Evolutionary conservation across 2,888 invertebrate species (phyloP), one percentile per base, ranked within the genome.

Genomic region (Parapristionchus giblindavisi): DNA sequence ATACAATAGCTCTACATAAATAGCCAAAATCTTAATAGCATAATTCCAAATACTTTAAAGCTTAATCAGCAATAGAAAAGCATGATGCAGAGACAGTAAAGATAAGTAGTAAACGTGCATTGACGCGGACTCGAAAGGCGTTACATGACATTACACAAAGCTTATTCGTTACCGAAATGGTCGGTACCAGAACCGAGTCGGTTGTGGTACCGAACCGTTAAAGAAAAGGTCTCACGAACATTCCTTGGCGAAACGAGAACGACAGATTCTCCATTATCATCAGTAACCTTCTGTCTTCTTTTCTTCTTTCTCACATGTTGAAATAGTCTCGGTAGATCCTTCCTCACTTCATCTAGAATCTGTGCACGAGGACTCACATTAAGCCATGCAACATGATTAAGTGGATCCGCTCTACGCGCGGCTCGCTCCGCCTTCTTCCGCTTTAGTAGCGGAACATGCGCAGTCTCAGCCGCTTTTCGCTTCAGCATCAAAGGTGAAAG

Each of bases 301-400:
- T n/a, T 61, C 51, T 34, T 52, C 27, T 24, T 48, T 36, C 73
- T 58, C 6, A 84, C 83, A 34, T 80, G 78, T 38, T 80, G 81
- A 75, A 84, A 84, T 6, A 85, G 77, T 14, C 79, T 78, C 8
- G 84, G 81, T 6, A 85, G 80, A 65, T 85, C 85, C 2, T 81
- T 79, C 40, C 78, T 76, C 43, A 84, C 80, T 34, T 75, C 75
- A 34, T 74, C 75, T 52, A 78, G 76, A 34, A 77, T 56, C 51
- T 81, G 60, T 27, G 79, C 76, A 5, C 83, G 43, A 11, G 87
- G 87, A n/a, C 83, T 83, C 17, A 87, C 80, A 75, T 87, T 85
- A 43, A 87, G 80, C 87, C 87, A 87, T 68, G 84, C 86, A 60
- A 87, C 78, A 3, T 79, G 76, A 24, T 75, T 66, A 4, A 87